A percentile compares a stretch with the other conserved stretches of the same genome.
Conservation (phyloP, 1,140 invertebrate genomes). For the Drosophila sp. region DNA sequence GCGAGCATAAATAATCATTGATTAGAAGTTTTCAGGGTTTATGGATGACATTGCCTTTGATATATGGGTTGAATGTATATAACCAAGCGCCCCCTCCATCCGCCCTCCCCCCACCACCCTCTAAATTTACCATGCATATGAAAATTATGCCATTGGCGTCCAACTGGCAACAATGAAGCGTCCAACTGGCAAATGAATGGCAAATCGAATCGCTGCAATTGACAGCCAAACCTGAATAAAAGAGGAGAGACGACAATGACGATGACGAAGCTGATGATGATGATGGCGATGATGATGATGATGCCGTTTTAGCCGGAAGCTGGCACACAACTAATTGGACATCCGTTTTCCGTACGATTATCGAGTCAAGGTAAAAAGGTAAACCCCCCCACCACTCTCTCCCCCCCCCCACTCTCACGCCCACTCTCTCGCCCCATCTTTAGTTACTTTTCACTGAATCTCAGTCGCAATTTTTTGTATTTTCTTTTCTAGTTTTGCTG, state of each 20-base stretch:
- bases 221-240: slow-evolving; percentile 44
- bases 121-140: slow-evolving; percentile 67
- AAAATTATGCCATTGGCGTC: slow-evolving; percentile 68
- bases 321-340: slow-evolving; percentile 79
- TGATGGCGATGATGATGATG: slow-evolving; percentile 24
- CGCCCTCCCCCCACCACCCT: slow-evolving; percentile 27
- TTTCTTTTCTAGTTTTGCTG: slow-evolving; percentile 20
- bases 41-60: slow-evolving; percentile 32
- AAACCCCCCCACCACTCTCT: neutral
- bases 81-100: neutral
- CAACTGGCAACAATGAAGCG: slow-evolving; percentile 50
- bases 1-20: slow-evolving; percentile 61
- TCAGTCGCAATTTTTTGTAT: slow-evolving; percentile 1
- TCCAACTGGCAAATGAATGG: slow-evolving; percentile 51
- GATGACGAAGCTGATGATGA: slow-evolving; percentile 16
- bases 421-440: slow-evolving; percentile 1
- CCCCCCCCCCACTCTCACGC: too few relatives aligned
- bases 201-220: slow-evolving; percentile 48
- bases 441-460: slow-evolving; percentile 28
- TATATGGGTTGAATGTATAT: slow-evolving; percentile 45
- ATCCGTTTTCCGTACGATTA: slow-evolving; percentile 77
- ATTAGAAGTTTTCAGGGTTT: slow-evolving; percentile 43
- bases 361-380: slow-evolving; percentile 54
- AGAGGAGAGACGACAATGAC: slow-evolving; percentile 24
- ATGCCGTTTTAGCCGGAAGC: slow-evolving; percentile 61